These are phyloP conservation scores for Agrotis clavis DNA, from an alignment of 2,888 invertebrate species.

Conservation along the genomic window DNA sequence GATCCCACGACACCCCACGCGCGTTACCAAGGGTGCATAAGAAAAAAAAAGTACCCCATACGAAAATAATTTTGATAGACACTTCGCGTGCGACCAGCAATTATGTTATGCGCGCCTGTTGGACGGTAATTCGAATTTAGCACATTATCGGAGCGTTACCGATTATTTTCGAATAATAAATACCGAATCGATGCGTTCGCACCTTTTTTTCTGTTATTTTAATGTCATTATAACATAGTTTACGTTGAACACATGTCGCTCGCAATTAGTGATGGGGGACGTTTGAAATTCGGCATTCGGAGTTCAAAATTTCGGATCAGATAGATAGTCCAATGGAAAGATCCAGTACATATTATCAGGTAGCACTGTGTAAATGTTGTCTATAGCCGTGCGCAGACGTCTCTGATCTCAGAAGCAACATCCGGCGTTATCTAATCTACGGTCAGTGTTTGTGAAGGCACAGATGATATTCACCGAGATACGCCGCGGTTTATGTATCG, in stretches of 20 bases:
- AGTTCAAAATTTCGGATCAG: constrained; percentile 48
- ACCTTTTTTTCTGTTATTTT: constrained; percentile 80
- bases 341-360: constrained; percentile 73
- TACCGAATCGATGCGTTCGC: constrained; percentile 83
- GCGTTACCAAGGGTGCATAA: constrained; percentile 79
- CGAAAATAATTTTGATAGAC: constrained; percentile 90
- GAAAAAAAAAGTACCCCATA: constrained; percentile 83
- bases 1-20: constrained; percentile 76
- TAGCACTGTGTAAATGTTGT: constrained; percentile 72
- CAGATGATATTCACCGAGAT: constrained; percentile 82
- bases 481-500: constrained; percentile 72
- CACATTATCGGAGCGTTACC: constrained; percentile 88
- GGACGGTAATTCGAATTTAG: constrained; percentile 85
- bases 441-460: constrained; percentile 87
- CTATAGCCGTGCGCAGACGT: constrained; percentile 69
- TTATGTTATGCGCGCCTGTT: constrained; percentile 79
- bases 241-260: constrained; percentile 73
- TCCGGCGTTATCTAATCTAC: constrained; percentile 90
- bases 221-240: constrained; percentile 83
- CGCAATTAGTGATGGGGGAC: constrained; percentile 65
- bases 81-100: constrained; percentile 89
- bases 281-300: constrained; percentile 35
- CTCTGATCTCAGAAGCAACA: constrained; percentile 81
- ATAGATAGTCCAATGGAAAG: constrained; percentile 68
- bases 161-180: constrained; percentile 83